A percentile compares a stretch with the other conserved stretches of the same genome.
Evolutionary conservation across 2,797 vertebrate species (phyloP).

Genomic region (Chelonia mydas): DNA sequence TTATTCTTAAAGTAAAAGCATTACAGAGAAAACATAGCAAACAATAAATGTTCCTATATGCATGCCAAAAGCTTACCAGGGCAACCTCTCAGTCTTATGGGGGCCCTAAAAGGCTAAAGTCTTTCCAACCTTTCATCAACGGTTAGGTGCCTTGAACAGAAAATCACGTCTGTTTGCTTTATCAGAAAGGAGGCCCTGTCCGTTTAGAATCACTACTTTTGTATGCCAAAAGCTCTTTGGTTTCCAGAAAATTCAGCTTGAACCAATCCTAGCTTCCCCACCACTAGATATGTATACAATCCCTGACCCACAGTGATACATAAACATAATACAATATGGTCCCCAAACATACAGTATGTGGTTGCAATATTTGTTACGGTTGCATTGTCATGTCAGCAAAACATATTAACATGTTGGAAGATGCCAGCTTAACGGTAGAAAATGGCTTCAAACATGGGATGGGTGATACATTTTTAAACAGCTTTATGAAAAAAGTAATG

Average conservation of each 20-base stretch:
- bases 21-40: neutral
- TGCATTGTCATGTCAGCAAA: conserved; percentile 38
- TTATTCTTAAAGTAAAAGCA: neutral
- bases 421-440: conserved; percentile 18
- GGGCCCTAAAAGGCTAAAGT: neutral
- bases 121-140: neutral
- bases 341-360: neutral
- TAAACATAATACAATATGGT: neutral
- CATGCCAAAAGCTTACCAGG: neutral
- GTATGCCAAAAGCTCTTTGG: neutral
- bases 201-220: neutral
- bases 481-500: neutral
- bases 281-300: neutral
- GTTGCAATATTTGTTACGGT: neutral
- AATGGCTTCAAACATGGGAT: neutral
- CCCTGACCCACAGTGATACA: neutral
- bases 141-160: too few relatives aligned
- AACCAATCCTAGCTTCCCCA: neutral
- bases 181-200: neutral
- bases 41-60: neutral
- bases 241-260: neutral
- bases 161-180: neutral
- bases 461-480: conserved; percentile 59
- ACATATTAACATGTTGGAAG: conserved; percentile 56
- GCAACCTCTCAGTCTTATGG: neutral